Base-by-base conservation (phyloP, 1,140 invertebrate species). In the Aphaenogaster floridana region DNA sequence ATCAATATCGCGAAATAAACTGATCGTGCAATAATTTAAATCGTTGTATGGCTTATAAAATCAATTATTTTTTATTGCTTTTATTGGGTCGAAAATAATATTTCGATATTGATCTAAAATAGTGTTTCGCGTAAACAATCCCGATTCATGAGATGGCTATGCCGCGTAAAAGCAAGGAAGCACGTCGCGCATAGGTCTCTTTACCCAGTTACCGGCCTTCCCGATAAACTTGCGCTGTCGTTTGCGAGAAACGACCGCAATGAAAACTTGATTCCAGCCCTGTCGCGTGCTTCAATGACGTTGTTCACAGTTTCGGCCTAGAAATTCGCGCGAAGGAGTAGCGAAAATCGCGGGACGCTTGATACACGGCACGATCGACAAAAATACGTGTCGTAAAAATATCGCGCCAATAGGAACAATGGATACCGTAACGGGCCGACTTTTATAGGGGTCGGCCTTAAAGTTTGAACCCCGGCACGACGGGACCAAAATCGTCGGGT, bases 181-280 rank as follows among this genome's bases (percentile, higher is more conserved):
- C 42, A 63, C 80, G 69, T 84, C 80, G 42, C 28, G 42, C 57
- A 57, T 45, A 45, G 52, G 42, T 74, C 69, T 84, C 71, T 84
- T 74, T 63, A 76, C 11, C 69, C 54, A 84, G 80, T 76, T 84
- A 84, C 69, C 28, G 69, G 17, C 34, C 61, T 74, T 13, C n/a
- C 42, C 80, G 42, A 84, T 84, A 76, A 74, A 84, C 69, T 84
- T 61, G 69, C 28, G 13, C 80, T 42, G 69, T 39, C 57, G 80
- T 84, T 74, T 71, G 69, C 54, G 54, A 63, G 54, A 74, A 84
- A 84, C 80, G 80, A 84, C 69, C 21, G 13, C 54, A 54, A 84
- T 84, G 69, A 84, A 84, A 84, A 84, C 54, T 84, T 84, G 80
- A 84, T 84, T 84, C 17, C 6, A 45, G 36, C 34, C 9, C n/a